These are phyloP conservation scores for Halisarca cf. caerulea DNA, from an alignment of 37 sponge, comb jelly and placozoan species.

Conservation along the genomic window DNA sequence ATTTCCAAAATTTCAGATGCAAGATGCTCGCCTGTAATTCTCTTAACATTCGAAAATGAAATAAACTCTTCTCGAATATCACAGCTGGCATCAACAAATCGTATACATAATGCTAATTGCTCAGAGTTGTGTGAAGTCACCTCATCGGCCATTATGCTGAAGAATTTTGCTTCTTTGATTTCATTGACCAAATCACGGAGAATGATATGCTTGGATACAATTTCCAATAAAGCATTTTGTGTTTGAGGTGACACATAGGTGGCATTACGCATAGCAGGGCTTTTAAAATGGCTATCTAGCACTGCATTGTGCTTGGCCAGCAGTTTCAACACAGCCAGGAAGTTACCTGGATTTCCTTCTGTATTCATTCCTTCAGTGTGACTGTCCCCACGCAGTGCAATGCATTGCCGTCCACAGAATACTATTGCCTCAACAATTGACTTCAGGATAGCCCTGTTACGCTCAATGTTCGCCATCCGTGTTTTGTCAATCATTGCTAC, in stretches of 20 bases:
- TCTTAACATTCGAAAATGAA: background rate
- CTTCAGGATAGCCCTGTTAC: conserved; percentile 12
- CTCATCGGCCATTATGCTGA: conserved; percentile 52
- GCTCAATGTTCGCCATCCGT: background rate
- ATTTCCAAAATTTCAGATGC: background rate
- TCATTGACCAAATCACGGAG: conserved; percentile 23
- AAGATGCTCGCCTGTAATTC: background rate
- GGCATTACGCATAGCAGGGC: conserved; percentile 28
- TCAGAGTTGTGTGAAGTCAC: no score
- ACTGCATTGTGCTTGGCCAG: conserved; percentile 12
- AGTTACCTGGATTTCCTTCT: conserved; percentile 42
- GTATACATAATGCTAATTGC: no score
- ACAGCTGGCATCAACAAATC: no score
- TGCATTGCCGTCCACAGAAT: conserved; percentile 37
- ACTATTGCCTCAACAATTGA: conserved; percentile 17
- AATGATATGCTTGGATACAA: conserved; percentile 42
- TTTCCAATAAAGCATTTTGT: conserved; percentile 49
- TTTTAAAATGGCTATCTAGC: conserved; percentile 11
- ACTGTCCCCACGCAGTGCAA: conserved; percentile 38
- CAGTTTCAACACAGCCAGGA: conserved; percentile 30
- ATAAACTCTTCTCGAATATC: background rate
- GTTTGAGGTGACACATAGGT: conserved; percentile 11
- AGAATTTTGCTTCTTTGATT: conserved; percentile 1
- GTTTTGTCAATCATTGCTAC: background rate
- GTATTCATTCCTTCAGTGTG: conserved; percentile 23